These are phyloP conservation scores for Verasper variegatus DNA, from an alignment of 2,113 vertebrate genomes.

Conservation along the genomic window DNA sequence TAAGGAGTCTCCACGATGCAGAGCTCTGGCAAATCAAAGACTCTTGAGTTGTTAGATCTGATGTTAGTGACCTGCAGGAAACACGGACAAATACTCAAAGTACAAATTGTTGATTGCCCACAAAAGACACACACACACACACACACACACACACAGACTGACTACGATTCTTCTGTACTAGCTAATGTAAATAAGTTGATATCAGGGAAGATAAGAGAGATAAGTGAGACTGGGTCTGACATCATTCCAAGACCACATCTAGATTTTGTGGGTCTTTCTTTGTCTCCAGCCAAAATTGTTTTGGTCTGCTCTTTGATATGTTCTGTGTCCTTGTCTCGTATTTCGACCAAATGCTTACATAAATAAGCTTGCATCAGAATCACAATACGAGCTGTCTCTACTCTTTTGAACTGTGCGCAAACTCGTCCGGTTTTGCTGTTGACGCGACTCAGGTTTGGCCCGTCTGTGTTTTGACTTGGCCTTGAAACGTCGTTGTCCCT, in stretches of 20 bases:
- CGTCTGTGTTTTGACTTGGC: background rate
- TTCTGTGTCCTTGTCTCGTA: slow-evolving; percentile 8
- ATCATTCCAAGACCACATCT: no score
- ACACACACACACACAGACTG: background rate
- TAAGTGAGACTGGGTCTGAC: no score
- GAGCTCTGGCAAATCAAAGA: slow-evolving; percentile 8
- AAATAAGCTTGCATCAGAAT: slow-evolving; percentile 20
- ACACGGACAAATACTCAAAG: slow-evolving; percentile 7
- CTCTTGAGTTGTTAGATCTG: slow-evolving; percentile 9
- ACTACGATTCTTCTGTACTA: background rate
- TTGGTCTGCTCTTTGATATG: slow-evolving; percentile 26
- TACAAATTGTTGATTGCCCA: slow-evolving; percentile 1
- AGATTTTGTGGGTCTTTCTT: background rate
- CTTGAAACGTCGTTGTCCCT: background rate
- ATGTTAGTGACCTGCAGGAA: slow-evolving; percentile 8
- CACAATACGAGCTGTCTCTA: background rate
- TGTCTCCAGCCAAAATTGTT: background rate
- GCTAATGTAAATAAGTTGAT: slow-evolving; percentile 22
- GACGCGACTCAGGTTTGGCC: background rate
- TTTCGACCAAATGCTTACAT: slow-evolving; percentile 21
- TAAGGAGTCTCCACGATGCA: background rate
- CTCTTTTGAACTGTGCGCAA: background rate
- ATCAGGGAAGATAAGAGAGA: slow-evolving; percentile 28
- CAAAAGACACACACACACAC: no score
- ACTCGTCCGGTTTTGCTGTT: slow-evolving; percentile 8